A percentile compares a stretch with the other conserved stretches of the same genome.
Evolutionary conservation across 2,888 invertebrate genomes (phyloP).

Genomic region (Caenorhabditis zanzibari): DNA sequence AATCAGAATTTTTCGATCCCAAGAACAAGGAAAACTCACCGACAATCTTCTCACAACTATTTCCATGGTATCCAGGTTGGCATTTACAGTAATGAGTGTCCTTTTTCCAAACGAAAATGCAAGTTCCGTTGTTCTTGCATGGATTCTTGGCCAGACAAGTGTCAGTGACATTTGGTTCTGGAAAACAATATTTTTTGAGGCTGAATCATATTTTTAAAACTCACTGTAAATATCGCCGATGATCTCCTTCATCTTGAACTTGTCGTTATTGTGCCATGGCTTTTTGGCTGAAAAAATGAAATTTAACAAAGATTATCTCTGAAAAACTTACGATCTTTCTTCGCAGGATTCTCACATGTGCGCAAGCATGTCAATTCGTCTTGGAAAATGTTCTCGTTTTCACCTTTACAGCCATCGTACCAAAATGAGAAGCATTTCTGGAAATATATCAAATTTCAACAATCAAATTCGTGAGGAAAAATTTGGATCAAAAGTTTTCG

Average conservation of each 20-base stretch:
- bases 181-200: background rate
- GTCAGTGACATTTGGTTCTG: conserved; percentile 73
- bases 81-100: conserved; percentile 80
- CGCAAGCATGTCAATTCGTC: conserved; percentile 77
- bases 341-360: conserved; percentile 79
- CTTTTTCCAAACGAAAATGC: conserved; percentile 77
- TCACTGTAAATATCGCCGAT: conserved; percentile 71
- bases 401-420: conserved; percentile 81
- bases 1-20: background rate
- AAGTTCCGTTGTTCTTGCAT: conserved; percentile 80
- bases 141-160: conserved; percentile 78
- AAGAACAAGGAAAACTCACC: conserved; percentile 77
- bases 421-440: conserved; percentile 81
- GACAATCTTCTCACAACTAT: conserved; percentile 77
- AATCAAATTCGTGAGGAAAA: background rate
- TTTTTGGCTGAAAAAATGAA: conserved; percentile 69
- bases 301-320: background rate
- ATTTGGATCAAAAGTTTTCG: no score
- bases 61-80: conserved; percentile 76
- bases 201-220: conserved; percentile 9
- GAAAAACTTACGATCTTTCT: conserved; percentile 71
- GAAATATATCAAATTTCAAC: no score
- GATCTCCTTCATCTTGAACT: conserved; percentile 74
- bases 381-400: conserved; percentile 79
- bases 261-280: conserved; percentile 79